Evolutionary conservation across 2,113 vertebrate species (phyloP).

Genomic region (Cisticola juncidis): DNA sequence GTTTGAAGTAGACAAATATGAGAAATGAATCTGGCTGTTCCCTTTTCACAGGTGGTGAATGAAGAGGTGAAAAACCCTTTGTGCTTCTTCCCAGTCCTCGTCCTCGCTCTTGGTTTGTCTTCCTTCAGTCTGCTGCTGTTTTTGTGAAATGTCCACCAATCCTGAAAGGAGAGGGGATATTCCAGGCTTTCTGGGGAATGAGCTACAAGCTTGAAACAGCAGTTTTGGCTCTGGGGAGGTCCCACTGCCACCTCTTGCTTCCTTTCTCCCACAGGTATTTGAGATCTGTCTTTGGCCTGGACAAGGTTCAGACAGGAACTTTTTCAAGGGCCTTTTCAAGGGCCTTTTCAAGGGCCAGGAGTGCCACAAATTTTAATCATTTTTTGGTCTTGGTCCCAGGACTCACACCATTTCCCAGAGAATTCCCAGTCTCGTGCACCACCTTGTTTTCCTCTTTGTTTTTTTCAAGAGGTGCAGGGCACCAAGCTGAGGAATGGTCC

Average conservation of each 20-base stretch:
- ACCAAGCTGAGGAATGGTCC: not conserved
- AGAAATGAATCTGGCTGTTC: not conserved
- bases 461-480: not conserved
- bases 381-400: not conserved
- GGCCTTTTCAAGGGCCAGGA: not conserved
- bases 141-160: not conserved
- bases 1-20: not conserved
- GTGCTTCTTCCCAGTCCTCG: not conserved
- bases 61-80: not conserved
- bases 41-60: not conserved
- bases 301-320: not conserved
- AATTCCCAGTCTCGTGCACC: not conserved
- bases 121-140: not conserved
- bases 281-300: not conserved
- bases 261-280: not conserved
- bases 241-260: not conserved
- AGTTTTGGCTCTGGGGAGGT: not conserved
- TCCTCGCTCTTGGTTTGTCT: not conserved
- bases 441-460: not conserved
- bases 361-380: accelerated
- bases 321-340: not conserved
- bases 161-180: not conserved
- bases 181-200: not conserved
- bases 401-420: not conserved
- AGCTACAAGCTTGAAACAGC: not conserved